Evolutionary conservation across 2,888 invertebrate genomes (phyloP), one percentile per base, ranked within the genome.

Genomic region (Tenthredo notha): DNA sequence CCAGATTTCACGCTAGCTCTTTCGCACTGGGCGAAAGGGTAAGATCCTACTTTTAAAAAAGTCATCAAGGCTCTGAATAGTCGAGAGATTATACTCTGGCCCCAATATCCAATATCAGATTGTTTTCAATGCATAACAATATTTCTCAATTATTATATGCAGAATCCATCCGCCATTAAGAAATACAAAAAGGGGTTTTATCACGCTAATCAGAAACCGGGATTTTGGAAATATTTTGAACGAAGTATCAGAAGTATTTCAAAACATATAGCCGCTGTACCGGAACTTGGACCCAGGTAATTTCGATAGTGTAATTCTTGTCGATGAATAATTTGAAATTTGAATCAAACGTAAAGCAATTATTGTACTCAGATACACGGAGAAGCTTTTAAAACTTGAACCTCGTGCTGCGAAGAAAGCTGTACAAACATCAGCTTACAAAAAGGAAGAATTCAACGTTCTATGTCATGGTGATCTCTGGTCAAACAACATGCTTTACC

Each of bases 1-100:
- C 94, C 4, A 91, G 92, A 86, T 93, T 94, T 87, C 94, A 95
- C 90, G 94, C 94, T 47, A 93, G 93, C 21, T 94, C 94, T 10
- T 93, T 94, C 89, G 90, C 94, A 54, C 89, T 94, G 87, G 91
- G 92, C 37, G 91, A 94, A 88, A 94, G 94, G 91, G 94, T 94
- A 88, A 89, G 88, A 37, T 77, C 33, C 4, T 0, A 77, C 7
- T 54, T 61, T 58, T 50, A 50, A 7, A 50, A 54, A 9, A 54
- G 6, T 10, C 12, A 9, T 33, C 7, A 33, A 67, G 15, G 5
- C n/a, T 18, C 37, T n/a, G 18, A 70, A 70, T 40, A 67, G 12
- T 18, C 18, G 33, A 29, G 18, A 67, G 1, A 65, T n/a, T n/a
- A n/a, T 29, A 65, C 33, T 65, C 15, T 65, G 29, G 25, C 25